Conservation (phyloP, 1,140 invertebrate species). For the Drosophila ambigua region DNA sequence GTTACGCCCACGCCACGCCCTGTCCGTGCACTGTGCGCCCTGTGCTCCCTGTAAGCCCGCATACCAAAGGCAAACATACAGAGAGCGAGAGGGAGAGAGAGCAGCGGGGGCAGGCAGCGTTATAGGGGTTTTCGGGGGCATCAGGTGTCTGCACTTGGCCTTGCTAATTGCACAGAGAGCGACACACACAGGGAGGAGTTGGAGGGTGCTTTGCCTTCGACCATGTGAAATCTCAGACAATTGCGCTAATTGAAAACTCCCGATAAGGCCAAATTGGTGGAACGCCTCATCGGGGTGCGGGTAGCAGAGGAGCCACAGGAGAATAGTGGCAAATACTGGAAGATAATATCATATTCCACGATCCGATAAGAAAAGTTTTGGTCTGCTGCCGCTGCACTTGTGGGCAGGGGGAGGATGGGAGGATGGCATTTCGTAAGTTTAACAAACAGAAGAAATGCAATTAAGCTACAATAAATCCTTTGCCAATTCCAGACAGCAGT, state of each 20-base stretch:
- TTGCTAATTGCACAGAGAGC: slow-evolving; percentile 67
- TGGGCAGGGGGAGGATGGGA: too few relatives aligned
- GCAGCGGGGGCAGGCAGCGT: too few relatives aligned
- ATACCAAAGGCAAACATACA: slow-evolving; percentile 55
- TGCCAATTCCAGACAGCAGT: slow-evolving; percentile 34
- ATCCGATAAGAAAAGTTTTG: too few relatives aligned
- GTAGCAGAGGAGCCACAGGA: neutral
- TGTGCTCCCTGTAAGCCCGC: slow-evolving; percentile 57
- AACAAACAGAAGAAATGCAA: slow-evolving; percentile 46
- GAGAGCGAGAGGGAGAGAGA: slow-evolving; percentile 15
- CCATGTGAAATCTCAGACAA: slow-evolving; percentile 78
- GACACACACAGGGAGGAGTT: neutral
- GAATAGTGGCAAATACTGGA: slow-evolving; percentile 1
- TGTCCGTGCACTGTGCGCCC: slow-evolving; percentile 1
- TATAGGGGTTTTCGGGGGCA: slow-evolving; percentile 28
- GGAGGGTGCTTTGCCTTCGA: slow-evolving; percentile 45
- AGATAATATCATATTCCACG: too few relatives aligned
- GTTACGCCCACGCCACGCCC: slow-evolving; percentile 60
- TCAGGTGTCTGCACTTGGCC: slow-evolving; percentile 79
- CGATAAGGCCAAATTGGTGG: slow-evolving; percentile 64
- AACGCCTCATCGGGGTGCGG: slow-evolving; percentile 13
- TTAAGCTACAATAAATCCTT: slow-evolving; percentile 50
- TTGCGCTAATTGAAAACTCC: slow-evolving; percentile 77
- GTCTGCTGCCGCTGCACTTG: too few relatives aligned
- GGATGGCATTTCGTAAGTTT: slow-evolving; percentile 13